Evolutionary conservation across 1,140 invertebrate genomes (phyloP).

Genomic region (Hestina assimilis): DNA sequence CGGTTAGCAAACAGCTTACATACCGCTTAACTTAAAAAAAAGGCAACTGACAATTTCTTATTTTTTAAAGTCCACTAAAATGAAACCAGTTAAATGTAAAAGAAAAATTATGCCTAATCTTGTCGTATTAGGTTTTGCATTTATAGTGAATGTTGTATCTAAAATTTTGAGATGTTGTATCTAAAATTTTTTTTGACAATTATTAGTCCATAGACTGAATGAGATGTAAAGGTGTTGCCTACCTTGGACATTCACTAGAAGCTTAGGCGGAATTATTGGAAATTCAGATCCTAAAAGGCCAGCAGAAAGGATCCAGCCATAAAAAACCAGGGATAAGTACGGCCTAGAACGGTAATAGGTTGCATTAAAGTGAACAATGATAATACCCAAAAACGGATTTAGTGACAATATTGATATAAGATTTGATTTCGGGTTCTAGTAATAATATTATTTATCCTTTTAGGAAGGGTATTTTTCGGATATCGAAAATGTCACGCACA

Average conservation of each 20-base stretch:
- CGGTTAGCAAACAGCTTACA: too few relatives aligned
- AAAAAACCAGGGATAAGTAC: conserved; percentile 19
- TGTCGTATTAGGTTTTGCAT: too few relatives aligned
- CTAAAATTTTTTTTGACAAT: too few relatives aligned
- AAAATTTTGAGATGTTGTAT: too few relatives aligned
- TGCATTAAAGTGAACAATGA: conserved; percentile 1
- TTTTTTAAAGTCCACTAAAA: too few relatives aligned
- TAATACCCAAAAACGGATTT: not conserved
- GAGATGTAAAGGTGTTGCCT: not conserved
- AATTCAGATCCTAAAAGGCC: conserved; percentile 29
- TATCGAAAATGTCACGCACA: not conserved
- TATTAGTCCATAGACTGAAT: not conserved
- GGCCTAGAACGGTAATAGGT: conserved; percentile 8
- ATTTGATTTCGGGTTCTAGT: not conserved
- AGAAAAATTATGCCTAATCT: too few relatives aligned
- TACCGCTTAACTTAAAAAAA: too few relatives aligned
- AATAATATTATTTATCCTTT: not conserved
- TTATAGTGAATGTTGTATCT: too few relatives aligned
- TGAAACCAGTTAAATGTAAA: too few relatives aligned
- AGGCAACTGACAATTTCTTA: too few relatives aligned
- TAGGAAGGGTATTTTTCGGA: not conserved
- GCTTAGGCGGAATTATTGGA: conserved; percentile 30
- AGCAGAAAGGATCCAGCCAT: conserved; percentile 18
- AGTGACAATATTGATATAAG: not conserved
- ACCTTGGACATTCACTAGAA: conserved; percentile 19